Conservation (phyloP, 2,797 vertebrate genomes). For the Rallus crepitans region DNA sequence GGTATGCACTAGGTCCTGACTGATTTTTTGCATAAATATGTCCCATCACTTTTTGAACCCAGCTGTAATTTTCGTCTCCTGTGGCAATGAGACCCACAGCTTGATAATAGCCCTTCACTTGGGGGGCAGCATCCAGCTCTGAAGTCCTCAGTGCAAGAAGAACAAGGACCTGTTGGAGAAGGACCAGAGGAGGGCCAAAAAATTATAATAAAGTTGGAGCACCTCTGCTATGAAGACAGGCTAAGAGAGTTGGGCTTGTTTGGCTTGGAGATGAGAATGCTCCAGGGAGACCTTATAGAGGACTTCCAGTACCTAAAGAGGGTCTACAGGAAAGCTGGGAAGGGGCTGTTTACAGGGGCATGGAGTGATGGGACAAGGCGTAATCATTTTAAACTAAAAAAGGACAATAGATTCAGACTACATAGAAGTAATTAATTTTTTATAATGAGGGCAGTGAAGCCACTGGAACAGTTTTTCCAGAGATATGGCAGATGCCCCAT, state of each 20-base stretch:
- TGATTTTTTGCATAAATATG: background rate
- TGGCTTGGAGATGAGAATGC: background rate
- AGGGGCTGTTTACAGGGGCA: background rate
- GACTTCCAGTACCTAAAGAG: background rate
- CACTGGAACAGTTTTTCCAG: background rate
- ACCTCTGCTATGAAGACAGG: background rate
- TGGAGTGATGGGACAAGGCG: rapidly evolving
- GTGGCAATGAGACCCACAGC: background rate
- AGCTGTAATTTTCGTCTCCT: background rate
- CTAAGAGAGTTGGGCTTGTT: background rate
- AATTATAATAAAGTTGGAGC: background rate
- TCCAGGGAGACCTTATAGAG: rapidly evolving
- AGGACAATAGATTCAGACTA: background rate
- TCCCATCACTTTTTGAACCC: background rate
- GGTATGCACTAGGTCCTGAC: background rate
- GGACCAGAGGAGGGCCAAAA: background rate
- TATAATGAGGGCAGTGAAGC: rapidly evolving
- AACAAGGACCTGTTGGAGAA: rapidly evolving
- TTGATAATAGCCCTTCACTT: background rate
- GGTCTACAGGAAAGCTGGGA: background rate
- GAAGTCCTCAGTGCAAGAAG: background rate
- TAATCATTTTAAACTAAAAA: background rate
- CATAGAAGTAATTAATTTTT: background rate
- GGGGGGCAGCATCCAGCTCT: background rate
- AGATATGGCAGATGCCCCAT: background rate